Conservation (phyloP, 2,797 vertebrate genomes). For the Thamnophis elegans region DNA sequence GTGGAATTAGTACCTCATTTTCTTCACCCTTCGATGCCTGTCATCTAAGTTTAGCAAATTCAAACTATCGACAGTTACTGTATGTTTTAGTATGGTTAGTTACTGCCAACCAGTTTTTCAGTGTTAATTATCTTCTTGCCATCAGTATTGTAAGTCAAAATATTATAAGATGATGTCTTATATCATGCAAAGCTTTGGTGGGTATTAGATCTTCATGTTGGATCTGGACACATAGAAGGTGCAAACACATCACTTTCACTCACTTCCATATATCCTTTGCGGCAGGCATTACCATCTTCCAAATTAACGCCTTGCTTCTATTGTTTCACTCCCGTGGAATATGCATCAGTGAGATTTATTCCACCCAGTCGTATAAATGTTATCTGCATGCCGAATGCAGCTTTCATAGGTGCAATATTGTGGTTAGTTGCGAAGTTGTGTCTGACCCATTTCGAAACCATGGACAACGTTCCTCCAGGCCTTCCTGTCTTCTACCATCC, state of each 20-base stretch:
- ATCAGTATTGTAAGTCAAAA: neutral
- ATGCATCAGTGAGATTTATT: no score
- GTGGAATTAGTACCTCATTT: no score
- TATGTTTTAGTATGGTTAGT: neutral
- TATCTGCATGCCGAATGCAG: neutral
- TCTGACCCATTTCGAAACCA: no score
- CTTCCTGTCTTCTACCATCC: no score
- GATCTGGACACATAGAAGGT: neutral
- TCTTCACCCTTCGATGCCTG: neutral
- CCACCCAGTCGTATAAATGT: neutral
- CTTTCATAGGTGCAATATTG: neutral
- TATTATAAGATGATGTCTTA: neutral
- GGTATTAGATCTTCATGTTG: neutral
- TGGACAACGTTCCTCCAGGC: no score
- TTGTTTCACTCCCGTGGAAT: neutral
- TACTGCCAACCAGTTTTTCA: neutral
- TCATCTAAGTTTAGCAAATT: neutral
- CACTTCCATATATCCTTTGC: no score
- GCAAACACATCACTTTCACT: neutral
- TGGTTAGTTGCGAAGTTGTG: no score
- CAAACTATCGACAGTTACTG: neutral
- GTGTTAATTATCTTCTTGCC: neutral
- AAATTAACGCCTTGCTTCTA: neutral
- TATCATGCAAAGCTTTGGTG: neutral
- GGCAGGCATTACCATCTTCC: neutral